Percentiles rank a stretch among this genome's conserved stretches.
These are phyloP conservation scores for Sclerurus mexicanus DNA, from an alignment of 2,113 vertebrate species.

Conservation along the genomic window DNA sequence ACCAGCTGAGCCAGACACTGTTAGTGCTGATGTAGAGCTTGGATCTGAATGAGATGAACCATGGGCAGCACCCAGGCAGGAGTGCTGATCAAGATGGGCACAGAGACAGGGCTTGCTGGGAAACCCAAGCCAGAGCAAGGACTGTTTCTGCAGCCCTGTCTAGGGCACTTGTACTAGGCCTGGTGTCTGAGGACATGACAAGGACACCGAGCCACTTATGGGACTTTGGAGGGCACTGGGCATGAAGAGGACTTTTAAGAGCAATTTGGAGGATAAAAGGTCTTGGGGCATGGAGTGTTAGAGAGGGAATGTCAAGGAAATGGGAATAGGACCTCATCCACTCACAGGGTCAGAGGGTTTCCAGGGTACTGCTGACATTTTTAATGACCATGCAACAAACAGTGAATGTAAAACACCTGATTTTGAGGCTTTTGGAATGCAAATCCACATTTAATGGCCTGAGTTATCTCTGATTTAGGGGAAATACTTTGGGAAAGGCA, in stretches of 20 bases:
- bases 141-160: background rate
- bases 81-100: slow-evolving; percentile 26
- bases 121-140: background rate
- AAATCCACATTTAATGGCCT: background rate
- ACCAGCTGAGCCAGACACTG: background rate
- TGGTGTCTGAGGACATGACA: background rate
- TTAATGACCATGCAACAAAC: background rate
- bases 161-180: background rate
- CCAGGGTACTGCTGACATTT: background rate
- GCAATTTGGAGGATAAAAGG: background rate
- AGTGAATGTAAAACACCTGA: background rate
- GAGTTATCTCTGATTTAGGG: background rate
- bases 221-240: background rate
- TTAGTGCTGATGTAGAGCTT: background rate
- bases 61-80: background rate
- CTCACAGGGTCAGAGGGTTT: background rate
- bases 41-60: background rate
- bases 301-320: background rate
- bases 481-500: background rate
- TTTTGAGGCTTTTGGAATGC: background rate
- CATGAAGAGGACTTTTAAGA: background rate
- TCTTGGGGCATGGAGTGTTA: background rate
- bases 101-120: background rate
- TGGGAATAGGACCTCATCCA: background rate
- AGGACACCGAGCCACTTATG: background rate